Percentiles rank a stretch among this genome's conserved stretches.
Conservation (phyloP, 2,888 invertebrate species). For the Microplitis deprimator region DNA sequence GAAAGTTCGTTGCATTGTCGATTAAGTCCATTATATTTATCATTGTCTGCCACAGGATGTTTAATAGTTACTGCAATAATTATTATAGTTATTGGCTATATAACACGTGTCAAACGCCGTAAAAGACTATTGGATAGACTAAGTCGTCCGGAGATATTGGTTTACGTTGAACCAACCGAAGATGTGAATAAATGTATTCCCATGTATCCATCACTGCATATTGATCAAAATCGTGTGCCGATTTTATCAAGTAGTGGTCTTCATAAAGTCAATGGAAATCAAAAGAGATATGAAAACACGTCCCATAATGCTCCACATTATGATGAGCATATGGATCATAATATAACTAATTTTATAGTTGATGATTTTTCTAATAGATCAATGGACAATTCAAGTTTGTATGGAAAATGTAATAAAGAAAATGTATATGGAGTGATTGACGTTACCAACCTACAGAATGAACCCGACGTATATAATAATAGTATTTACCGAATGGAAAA, state of each 20-base stretch:
- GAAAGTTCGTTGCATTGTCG: constrained; percentile 66
- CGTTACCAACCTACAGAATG: constrained; percentile 58
- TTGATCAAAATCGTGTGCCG: constrained; percentile 48
- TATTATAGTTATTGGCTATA: constrained; percentile 65
- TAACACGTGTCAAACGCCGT: constrained; percentile 63
- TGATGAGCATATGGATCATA: background rate
- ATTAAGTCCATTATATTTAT: constrained; percentile 65
- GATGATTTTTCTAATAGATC: background rate
- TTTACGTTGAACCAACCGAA: constrained; percentile 65
- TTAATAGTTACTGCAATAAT: constrained; percentile 64
- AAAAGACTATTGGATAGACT: constrained; percentile 64
- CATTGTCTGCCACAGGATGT: constrained; percentile 68
- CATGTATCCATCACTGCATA: background rate
- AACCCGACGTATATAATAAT: background rate
- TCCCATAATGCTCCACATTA: background rate
- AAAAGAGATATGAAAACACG: constrained; percentile 31
- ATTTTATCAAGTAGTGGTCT: constrained; percentile 45
- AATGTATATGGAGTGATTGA: constrained; percentile 68
- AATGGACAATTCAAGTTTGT: background rate
- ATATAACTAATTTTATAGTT: too few relatives aligned
- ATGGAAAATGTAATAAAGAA: constrained; percentile 41
- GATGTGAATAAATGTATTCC: constrained; percentile 57
- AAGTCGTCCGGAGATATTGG: constrained; percentile 66
- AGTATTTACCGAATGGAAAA: constrained; percentile 63
- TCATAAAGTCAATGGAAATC: background rate